Percentiles rank a stretch among this genome's conserved stretches.
These are phyloP conservation scores for Atrina japonica DNA, from an alignment of 2,888 invertebrate species.

Conservation along the genomic window DNA sequence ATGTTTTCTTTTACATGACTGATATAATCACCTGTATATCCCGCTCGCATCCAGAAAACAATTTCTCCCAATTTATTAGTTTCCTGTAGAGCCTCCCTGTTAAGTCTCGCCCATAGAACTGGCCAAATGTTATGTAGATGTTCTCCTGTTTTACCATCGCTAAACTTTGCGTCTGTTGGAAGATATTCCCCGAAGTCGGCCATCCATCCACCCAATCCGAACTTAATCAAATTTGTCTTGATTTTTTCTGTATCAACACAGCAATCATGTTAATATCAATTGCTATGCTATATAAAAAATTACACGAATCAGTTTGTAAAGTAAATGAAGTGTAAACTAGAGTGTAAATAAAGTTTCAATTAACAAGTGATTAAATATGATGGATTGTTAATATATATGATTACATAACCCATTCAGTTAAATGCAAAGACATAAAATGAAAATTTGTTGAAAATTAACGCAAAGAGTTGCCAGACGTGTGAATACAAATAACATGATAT, in stretches of 20 bases:
- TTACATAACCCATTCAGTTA: too few species aligned
- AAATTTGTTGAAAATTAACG: too few species aligned
- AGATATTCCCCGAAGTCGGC: conserved; percentile 77
- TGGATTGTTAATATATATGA: too few species aligned
- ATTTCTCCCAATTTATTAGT: conserved; percentile 69
- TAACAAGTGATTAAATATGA: too few species aligned
- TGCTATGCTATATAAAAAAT: neutral
- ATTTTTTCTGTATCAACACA: neutral
- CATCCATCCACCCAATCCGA: conserved; percentile 78
- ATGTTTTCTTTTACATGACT: too few species aligned
- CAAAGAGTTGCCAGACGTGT: too few species aligned
- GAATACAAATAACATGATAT: too few species aligned
- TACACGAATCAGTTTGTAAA: neutral
- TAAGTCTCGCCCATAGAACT: conserved; percentile 70
- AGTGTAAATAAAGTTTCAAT: too few species aligned
- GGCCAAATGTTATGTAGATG: conserved; percentile 73
- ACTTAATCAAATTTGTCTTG: conserved; percentile 58
- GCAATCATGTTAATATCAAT: too few species aligned
- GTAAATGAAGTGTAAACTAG: too few species aligned
- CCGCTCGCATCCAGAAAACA: conserved; percentile 75
- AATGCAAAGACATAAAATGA: too few species aligned
- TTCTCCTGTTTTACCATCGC: conserved; percentile 55
- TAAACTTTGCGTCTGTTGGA: conserved; percentile 63
- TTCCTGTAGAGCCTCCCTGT: conserved; percentile 72
- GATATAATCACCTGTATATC: conserved; percentile 69